phyloP scores from a whole-genome alignment of 1,140 invertebrate species.

The Micrasema longulum region DNA sequence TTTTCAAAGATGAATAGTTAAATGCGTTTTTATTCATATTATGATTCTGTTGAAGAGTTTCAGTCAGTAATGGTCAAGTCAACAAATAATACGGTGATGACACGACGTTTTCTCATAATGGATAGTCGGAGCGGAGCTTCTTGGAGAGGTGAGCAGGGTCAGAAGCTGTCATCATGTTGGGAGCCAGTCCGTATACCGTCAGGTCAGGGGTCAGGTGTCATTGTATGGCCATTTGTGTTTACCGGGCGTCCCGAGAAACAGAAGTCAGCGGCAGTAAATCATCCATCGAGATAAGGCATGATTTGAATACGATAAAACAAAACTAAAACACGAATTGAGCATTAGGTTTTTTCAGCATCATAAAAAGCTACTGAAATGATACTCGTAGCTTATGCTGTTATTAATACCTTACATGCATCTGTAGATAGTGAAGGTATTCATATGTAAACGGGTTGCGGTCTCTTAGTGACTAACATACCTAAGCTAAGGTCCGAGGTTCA shows the following conservation, averaged over 20 bases:
- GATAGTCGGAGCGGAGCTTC: not conserved
- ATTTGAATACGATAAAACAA: not conserved
- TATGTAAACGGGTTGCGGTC: too few relatives aligned
- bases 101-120: not conserved
- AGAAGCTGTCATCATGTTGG: not conserved
- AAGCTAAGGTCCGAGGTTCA: too few relatives aligned
- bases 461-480: too few relatives aligned
- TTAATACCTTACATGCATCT: too few relatives aligned
- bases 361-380: not conserved
- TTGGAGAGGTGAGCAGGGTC: slow-evolving; percentile 22
- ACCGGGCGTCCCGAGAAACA: not conserved
- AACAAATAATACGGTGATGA: not conserved
- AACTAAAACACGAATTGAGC: not conserved
- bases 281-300: not conserved
- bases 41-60: too few relatives aligned
- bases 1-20: too few relatives aligned
- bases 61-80: too few relatives aligned
- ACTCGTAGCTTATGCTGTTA: too few relatives aligned
- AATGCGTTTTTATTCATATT: too few relatives aligned
- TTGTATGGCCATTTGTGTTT: not conserved
- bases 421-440: too few relatives aligned
- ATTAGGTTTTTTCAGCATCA: not conserved
- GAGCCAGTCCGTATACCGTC: not conserved
- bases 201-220: not conserved
- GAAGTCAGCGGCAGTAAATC: not conserved